Conservation (phyloP, 2,888 invertebrate genomes). For the Eustalomyia histrio region DNA sequence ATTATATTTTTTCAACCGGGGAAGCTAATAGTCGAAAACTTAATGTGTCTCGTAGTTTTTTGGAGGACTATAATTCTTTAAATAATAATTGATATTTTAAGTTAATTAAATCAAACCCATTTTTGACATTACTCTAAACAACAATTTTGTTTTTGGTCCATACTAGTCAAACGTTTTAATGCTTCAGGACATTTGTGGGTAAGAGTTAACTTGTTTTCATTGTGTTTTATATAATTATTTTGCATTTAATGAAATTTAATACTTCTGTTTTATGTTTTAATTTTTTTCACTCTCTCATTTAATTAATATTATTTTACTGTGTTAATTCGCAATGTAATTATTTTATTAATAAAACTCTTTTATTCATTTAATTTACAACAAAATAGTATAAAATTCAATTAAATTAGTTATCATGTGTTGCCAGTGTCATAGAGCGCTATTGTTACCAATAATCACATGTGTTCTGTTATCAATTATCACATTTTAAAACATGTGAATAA, state of each 20-base stretch:
- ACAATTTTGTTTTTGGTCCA: no score
- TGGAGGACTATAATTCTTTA: no score
- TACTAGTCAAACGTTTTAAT: no score
- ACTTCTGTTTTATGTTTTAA: not conserved
- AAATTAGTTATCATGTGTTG: not conserved
- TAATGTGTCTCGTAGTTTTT: no score
- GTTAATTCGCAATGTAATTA: conserved; percentile 35
- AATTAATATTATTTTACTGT: conserved; percentile 34
- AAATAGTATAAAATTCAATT: not conserved
- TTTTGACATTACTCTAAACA: no score
- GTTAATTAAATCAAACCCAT: no score
- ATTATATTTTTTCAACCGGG: no score
- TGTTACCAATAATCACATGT: not conserved
- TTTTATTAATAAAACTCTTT: conserved; percentile 17
- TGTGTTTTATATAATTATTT: not conserved
- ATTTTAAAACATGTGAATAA: not conserved
- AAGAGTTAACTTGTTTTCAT: not conserved
- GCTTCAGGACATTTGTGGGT: not conserved
- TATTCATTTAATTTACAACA: not conserved
- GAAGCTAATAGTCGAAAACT: no score
- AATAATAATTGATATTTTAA: no score
- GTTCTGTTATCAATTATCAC: conserved; percentile 2
- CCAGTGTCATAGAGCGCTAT: not conserved
- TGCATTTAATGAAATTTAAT: not conserved
- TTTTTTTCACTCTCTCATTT: conserved; percentile 20